phyloP scores from a whole-genome alignment of 2,113 vertebrate species.

The Columba livia region DNA sequence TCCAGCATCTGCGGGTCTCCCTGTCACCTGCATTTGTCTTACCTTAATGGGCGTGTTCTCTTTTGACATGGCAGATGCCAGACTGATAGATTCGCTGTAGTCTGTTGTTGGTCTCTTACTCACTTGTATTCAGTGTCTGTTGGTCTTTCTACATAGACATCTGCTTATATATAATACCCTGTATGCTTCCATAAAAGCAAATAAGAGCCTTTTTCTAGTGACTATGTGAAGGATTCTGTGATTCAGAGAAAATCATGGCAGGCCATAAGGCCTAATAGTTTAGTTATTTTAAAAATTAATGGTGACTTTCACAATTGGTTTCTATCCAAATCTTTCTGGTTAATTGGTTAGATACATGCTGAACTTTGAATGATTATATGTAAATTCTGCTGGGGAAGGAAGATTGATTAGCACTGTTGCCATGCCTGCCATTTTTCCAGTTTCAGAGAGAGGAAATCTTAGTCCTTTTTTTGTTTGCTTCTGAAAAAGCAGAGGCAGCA shows the following conservation, averaged over 20 bases:
- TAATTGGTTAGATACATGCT: background rate
- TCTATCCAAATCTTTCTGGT: background rate
- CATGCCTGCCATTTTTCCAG: background rate
- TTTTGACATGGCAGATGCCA: background rate
- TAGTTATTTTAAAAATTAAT: constrained; percentile 11
- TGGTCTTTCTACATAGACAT: background rate
- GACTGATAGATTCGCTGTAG: background rate
- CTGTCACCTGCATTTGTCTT: background rate
- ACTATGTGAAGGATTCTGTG: background rate
- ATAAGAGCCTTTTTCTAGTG: background rate
- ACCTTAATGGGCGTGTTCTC: background rate
- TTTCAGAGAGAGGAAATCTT: background rate
- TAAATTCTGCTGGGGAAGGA: background rate
- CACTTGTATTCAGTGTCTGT: background rate
- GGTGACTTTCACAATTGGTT: background rate
- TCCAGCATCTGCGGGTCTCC: rapidly evolving
- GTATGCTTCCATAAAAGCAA: background rate
- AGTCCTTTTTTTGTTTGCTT: background rate
- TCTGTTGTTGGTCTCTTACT: background rate
- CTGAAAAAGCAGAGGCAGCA: background rate
- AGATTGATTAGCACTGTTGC: background rate
- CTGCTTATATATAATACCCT: background rate
- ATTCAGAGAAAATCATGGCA: background rate
- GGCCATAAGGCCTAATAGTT: background rate
- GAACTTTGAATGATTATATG: background rate